Evolutionary conservation across 2,113 vertebrate species (phyloP).

Genomic region (Xenopus borealis): DNA sequence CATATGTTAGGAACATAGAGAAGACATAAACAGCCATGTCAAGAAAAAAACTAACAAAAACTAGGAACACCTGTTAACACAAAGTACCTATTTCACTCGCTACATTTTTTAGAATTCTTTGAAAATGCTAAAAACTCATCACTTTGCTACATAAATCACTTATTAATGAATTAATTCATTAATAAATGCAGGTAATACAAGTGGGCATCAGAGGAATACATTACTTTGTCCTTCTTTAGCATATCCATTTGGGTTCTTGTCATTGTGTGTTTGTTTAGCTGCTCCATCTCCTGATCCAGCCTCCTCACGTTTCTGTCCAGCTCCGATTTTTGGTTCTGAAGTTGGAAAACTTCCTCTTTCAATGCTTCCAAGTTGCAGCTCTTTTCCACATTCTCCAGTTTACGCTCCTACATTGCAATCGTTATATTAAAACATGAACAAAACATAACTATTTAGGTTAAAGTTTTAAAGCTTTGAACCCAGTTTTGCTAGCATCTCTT

Average conservation of each 20-base stretch:
- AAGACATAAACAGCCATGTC: too few relatives aligned
- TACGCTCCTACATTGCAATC: constrained; percentile 69
- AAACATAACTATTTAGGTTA: too few relatives aligned
- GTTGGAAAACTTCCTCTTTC: constrained; percentile 72
- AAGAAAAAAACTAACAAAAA: too few relatives aligned
- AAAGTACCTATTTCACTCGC: too few relatives aligned
- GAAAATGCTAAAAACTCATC: too few relatives aligned
- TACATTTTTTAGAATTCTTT: too few relatives aligned
- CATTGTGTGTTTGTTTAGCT: constrained; percentile 79
- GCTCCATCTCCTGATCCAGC: constrained; percentile 91
- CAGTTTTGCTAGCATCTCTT: too few relatives aligned
- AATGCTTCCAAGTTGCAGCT: constrained; percentile 74
- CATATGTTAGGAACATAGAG: too few relatives aligned
- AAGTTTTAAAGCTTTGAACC: too few relatives aligned
- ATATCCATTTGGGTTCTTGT: constrained; percentile 92
- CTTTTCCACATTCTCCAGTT: constrained; percentile 75
- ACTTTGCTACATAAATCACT: too few relatives aligned
- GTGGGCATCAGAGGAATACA: neutral
- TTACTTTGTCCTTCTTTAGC: constrained; percentile 90
- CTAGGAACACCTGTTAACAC: too few relatives aligned
- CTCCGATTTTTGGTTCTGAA: constrained; percentile 79
- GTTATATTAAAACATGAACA: too few relatives aligned
- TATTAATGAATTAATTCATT: neutral
- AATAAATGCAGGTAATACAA: neutral
- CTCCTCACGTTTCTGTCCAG: constrained; percentile 77